A percentile compares a stretch with the other conserved stretches of the same genome.
phyloP scores from a whole-genome alignment of 2,888 invertebrate genomes.

The Tholera decimalis region DNA sequence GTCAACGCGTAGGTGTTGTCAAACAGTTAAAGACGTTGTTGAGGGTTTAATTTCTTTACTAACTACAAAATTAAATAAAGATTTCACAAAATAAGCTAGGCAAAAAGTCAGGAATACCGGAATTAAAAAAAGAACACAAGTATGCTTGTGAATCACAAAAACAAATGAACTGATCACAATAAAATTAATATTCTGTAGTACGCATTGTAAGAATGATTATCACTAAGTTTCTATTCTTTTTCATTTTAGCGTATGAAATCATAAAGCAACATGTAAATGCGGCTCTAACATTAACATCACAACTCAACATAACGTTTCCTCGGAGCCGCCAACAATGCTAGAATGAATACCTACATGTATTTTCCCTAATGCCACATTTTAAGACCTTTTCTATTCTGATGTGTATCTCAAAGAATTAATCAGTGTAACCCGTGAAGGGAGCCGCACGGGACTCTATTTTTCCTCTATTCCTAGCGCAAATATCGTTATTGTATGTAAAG shows the following conservation, averaged over 20 bases:
- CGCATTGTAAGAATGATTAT: neutral
- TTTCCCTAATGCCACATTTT: conserved; percentile 47
- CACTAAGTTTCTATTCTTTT: neutral
- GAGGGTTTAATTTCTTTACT: neutral
- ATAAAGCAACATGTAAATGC: conserved; percentile 27
- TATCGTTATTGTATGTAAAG: conserved; percentile 61
- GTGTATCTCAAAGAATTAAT: conserved; percentile 60
- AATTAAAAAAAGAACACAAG: no score
- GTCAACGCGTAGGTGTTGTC: neutral
- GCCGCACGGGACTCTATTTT: conserved; percentile 45
- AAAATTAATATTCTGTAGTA: neutral
- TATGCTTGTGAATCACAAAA: neutral
- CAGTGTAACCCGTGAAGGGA: conserved; percentile 51
- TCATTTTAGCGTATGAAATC: conserved; percentile 9
- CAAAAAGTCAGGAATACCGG: no score
- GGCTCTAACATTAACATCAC: conserved; percentile 29
- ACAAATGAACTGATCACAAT: neutral
- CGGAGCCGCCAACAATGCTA: conserved; percentile 36
- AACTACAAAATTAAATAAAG: neutral
- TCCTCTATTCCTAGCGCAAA: conserved; percentile 49
- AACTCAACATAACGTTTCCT: conserved; percentile 24
- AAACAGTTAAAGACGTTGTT: conserved; percentile 25
- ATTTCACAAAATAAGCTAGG: neutral
- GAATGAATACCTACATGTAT: conserved; percentile 20
- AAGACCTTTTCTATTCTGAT: conserved; percentile 48